Percentiles rank a stretch among this genome's conserved stretches.
These are phyloP conservation scores for Ciconia nigra DNA, from an alignment of 2,797 vertebrate species.

Conservation along the genomic window DNA sequence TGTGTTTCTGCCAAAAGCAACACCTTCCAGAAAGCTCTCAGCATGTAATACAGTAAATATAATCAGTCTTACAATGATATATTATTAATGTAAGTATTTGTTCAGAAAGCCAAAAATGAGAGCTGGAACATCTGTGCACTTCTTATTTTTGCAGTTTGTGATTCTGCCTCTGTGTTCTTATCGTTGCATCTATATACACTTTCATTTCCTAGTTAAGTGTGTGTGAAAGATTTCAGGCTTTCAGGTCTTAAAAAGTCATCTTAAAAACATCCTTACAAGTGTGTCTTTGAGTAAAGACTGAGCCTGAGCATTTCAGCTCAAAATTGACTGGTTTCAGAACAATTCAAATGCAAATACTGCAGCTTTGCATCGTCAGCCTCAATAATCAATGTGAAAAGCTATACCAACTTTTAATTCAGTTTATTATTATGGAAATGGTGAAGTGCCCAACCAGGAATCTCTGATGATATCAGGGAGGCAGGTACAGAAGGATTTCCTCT, in stretches of 20 bases:
- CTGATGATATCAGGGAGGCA: neutral
- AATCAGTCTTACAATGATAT: neutral
- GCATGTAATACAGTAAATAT: neutral
- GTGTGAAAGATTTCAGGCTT: neutral
- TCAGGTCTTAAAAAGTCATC: neutral
- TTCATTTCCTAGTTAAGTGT: neutral
- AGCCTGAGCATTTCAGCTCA: neutral
- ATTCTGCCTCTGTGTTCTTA: neutral
- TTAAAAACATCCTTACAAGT: neutral
- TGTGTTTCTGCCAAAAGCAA: neutral
- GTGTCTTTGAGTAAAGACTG: neutral
- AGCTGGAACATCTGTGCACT: neutral
- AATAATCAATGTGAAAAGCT: neutral
- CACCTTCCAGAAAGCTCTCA: neutral
- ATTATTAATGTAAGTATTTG: neutral
- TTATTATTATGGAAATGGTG: neutral
- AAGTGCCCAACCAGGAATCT: neutral
- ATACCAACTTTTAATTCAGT: neutral
- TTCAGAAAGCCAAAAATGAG: neutral
- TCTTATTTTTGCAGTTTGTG: neutral
- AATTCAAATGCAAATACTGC: neutral
- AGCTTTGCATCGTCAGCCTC: neutral
- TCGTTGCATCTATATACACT: neutral
- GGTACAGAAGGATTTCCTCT: neutral
- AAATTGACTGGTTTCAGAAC: neutral